These are phyloP conservation scores for Halcyon malimbica DNA, from an alignment of 2,113 vertebrate species.

Conservation along the genomic window DNA sequence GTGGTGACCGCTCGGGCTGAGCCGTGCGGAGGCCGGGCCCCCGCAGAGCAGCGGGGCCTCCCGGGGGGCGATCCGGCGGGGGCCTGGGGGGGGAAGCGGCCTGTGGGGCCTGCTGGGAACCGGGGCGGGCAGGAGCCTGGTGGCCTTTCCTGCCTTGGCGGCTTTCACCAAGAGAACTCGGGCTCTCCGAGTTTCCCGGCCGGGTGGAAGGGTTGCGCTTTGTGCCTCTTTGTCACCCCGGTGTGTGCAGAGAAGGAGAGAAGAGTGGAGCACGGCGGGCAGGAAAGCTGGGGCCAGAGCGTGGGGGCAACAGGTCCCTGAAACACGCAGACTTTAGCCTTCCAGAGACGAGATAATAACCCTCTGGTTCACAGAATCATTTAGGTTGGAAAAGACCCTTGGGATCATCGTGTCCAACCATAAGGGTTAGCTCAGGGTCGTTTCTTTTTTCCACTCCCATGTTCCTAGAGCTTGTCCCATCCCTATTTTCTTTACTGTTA, in stretches of 20 bases:
- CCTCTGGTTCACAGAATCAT: no score
- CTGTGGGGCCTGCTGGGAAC: background rate
- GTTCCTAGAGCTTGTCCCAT: background rate
- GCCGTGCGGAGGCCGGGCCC: background rate
- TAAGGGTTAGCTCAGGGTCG: no score
- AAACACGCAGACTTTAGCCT: rapidly evolving
- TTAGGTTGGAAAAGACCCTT: no score
- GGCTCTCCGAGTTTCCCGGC: no score
- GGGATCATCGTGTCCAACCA: no score
- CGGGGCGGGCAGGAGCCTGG: background rate
- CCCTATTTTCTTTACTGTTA: background rate
- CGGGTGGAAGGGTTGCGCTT: no score
- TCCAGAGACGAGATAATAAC: no score
- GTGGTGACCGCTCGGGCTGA: background rate
- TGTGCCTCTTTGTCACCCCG: background rate
- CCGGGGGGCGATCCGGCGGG: background rate
- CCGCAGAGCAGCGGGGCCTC: background rate
- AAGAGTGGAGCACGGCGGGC: background rate
- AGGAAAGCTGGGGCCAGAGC: no score
- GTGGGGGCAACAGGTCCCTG: no score
- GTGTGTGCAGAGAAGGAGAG: rapidly evolving
- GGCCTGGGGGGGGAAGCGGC: no score
- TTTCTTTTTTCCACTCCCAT: no score
- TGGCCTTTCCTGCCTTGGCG: no score
- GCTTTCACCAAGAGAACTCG: background rate